These are phyloP conservation scores for Tychaedon coryphoeus DNA, from an alignment of 2,113 vertebrate genomes.

Conservation along the genomic window DNA sequence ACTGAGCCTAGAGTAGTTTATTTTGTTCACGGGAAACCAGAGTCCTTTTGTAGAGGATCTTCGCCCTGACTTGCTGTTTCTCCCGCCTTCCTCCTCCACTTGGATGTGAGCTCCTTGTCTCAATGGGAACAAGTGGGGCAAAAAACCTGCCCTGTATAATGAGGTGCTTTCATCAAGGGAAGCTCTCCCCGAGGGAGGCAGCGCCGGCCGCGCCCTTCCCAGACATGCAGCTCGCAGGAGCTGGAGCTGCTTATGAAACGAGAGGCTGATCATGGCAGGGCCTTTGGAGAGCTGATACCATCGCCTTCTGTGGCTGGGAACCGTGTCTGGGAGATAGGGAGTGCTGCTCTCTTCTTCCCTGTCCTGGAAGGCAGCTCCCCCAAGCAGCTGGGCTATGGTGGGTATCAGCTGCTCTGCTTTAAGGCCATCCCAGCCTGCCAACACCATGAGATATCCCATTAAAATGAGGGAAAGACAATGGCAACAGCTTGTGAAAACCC, in stretches of 20 bases:
- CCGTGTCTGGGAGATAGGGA: not conserved
- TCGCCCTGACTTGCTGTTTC: conserved; percentile 43
- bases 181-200: conserved; percentile 7
- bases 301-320: conserved; percentile 18
- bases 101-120: not conserved
- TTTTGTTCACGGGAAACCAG: not conserved
- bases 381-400: rapidly evolving
- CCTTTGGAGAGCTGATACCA: not conserved
- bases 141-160: conserved; percentile 15
- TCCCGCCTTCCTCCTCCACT: conserved; percentile 30
- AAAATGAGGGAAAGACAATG: not conserved
- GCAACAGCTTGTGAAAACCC: not conserved
- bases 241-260: conserved; percentile 36
- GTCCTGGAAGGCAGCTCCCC: not conserved
- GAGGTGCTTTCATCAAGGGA: conserved; percentile 53
- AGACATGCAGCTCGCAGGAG: conserved; percentile 20
- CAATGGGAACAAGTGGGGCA: conserved; percentile 1
- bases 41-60: not conserved
- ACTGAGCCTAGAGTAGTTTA: not conserved
- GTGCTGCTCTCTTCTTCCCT: not conserved
- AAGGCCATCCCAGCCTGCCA: not conserved
- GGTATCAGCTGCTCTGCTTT: not conserved
- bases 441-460: not conserved
- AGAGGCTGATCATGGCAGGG: not conserved
- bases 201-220: not conserved